Conservation (phyloP, 2,113 vertebrate species). For the Sterrhoptilus dennistouni region DNA sequence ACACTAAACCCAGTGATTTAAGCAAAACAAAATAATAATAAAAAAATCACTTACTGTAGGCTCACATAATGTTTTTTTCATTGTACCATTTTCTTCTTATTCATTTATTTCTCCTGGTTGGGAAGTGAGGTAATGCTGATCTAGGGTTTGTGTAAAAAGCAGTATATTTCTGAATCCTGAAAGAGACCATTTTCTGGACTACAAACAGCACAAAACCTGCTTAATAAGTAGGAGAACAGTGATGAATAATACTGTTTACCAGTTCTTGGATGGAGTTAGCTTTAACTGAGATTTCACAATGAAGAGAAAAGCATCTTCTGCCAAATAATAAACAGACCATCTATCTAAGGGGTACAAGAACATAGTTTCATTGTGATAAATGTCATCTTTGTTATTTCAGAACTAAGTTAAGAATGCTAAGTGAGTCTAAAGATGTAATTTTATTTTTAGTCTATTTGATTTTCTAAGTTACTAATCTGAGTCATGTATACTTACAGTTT, state of each 20-base stretch:
- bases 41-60: background rate
- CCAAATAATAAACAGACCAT: background rate
- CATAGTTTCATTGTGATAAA: constrained; percentile 10
- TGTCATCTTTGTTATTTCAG: background rate
- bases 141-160: background rate
- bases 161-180: background rate
- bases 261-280: constrained; percentile 20
- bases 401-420: background rate
- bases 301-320: background rate
- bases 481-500: background rate
- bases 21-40: background rate
- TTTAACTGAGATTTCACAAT: constrained; percentile 37
- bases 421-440: background rate
- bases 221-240: constrained; percentile 15
- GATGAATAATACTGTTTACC: constrained; percentile 41
- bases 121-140: background rate
- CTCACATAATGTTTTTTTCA: background rate
- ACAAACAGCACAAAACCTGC: constrained; percentile 33
- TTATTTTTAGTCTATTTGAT: background rate
- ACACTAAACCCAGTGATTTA: background rate
- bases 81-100: background rate
- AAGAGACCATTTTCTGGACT: constrained; percentile 16
- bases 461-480: background rate
- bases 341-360: background rate
- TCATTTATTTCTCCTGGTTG: background rate